phyloP scores from a whole-genome alignment of 2,888 invertebrate genomes.

The Julus scanicus region DNA sequence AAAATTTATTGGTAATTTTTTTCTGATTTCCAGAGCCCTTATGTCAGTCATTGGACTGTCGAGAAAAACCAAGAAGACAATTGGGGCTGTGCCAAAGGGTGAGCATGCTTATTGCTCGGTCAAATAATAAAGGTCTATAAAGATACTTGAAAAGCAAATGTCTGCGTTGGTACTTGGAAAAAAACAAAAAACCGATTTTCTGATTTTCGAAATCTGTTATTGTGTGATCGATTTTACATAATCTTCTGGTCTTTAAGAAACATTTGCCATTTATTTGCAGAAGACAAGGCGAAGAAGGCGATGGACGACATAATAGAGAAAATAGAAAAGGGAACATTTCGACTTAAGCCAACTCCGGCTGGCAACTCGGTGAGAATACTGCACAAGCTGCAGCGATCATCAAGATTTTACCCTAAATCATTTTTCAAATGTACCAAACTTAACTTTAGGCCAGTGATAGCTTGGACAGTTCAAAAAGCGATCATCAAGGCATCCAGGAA shows the following conservation, averaged over 20 bases:
- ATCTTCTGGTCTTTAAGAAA: no score
- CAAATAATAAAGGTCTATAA: no score
- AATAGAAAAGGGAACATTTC: conserved; percentile 51
- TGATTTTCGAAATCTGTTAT: no score
- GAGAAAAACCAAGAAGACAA: conserved; percentile 17
- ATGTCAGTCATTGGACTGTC: conserved; percentile 51
- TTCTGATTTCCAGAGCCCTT: conserved; percentile 12
- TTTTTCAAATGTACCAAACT: background rate
- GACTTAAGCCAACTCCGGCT: background rate
- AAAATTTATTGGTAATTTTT: background rate
- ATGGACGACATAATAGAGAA: conserved; percentile 55
- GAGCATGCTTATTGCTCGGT: background rate
- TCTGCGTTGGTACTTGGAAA: no score
- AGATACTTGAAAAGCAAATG: no score
- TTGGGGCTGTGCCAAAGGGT: conserved; percentile 2
- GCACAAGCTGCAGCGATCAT: background rate
- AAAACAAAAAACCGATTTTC: no score
- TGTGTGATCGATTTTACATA: no score
- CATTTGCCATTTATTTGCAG: background rate
- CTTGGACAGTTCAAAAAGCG: background rate
- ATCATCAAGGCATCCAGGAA: conserved; percentile 44
- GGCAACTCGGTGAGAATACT: background rate
- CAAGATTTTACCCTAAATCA: background rate
- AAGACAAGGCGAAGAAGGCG: conserved; percentile 49
- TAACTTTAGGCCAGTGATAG: background rate